Evolutionary conservation across 1,140 invertebrate genomes (phyloP), one percentile per base, ranked within the genome.

Genomic region (Himalopsyche phryganea): DNA sequence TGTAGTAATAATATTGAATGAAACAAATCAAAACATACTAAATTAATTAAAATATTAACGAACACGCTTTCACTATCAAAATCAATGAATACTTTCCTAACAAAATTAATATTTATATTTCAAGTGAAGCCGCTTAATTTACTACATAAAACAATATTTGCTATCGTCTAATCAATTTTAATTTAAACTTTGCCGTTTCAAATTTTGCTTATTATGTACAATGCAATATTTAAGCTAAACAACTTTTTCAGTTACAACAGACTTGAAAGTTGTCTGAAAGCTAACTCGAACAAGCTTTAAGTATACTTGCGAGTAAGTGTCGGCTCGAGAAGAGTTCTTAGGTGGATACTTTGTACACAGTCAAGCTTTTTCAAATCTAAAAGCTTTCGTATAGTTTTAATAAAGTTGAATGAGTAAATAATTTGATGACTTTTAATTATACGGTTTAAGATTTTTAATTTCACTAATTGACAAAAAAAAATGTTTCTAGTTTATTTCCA

Each of bases 281-380:
- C 50, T 35, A 41, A 18, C 50, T 36, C 47, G 2, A 49, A 40
- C 33, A 51, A 42, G 50, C 33, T 42, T 51, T 40, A 51, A 51
- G 50, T 42, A 51, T 42, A 51, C 47, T 49, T 49, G 32, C 17
- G 47, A 49, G 38, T 15, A 15, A 40, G 47, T 32, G 47, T 49
- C 23, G 47, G 47, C 47, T 49, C 32, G 23, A 49, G n/a, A 46
- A 46, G 17, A 19, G 20, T 49, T 13, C 28, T 49, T 32, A 17
- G 47, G 33, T 49, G 28, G 42, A 49, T 49, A 23, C 28, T 49
- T 33, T 5, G 7, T 28, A 49, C n/a, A 49, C 28, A 49, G 38
- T 49, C 28, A 35, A 49, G 14, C 47, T 49, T 33, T 49, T 33
- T 3, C 14, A 49, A 49, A 3, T 49, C 28, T 15, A 33, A 49